Conservation (phyloP, 1,140 invertebrate species). For the Drosophila sp. region DNA sequence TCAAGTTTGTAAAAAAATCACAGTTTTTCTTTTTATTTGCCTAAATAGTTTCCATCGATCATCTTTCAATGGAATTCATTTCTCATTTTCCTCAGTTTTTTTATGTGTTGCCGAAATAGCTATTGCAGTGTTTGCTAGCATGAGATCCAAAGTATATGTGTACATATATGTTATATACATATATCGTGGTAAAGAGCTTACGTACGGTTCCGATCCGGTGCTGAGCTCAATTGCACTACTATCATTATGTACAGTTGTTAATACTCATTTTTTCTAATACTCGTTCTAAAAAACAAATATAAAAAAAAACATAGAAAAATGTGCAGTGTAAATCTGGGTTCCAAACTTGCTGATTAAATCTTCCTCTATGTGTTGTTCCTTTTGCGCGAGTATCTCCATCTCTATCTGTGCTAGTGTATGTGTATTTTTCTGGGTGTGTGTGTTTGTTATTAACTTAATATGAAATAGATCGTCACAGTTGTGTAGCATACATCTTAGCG, state of each 20-base stretch:
- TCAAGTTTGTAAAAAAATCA: conserved; percentile 84
- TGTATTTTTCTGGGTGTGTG: conserved; percentile 6
- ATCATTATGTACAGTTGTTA: background rate
- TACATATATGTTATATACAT: conserved; percentile 8
- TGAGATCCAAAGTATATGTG: conserved; percentile 43
- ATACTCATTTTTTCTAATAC: too few relatives aligned
- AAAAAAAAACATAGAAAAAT: too few relatives aligned
- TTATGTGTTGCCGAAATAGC: conserved; percentile 30
- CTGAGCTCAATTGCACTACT: too few relatives aligned
- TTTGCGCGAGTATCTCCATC: background rate
- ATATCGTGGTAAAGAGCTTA: conserved; percentile 1
- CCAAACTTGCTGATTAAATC: background rate
- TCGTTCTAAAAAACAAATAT: too few relatives aligned
- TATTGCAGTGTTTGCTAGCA: conserved; percentile 30
- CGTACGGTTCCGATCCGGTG: background rate
- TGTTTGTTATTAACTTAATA: conserved; percentile 13
- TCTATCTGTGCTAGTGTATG: background rate
- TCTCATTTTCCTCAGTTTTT: conserved; percentile 32
- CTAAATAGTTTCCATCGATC: conserved; percentile 65
- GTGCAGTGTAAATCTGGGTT: too few relatives aligned
- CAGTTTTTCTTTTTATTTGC: conserved; percentile 81
- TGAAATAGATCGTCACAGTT: conserved; percentile 5
- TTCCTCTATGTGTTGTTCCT: background rate
- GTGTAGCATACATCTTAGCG: conserved; percentile 49
- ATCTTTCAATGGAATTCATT: background rate